Conservation (phyloP, 2,797 vertebrate species). For the Pogonophryne albipinna region DNA sequence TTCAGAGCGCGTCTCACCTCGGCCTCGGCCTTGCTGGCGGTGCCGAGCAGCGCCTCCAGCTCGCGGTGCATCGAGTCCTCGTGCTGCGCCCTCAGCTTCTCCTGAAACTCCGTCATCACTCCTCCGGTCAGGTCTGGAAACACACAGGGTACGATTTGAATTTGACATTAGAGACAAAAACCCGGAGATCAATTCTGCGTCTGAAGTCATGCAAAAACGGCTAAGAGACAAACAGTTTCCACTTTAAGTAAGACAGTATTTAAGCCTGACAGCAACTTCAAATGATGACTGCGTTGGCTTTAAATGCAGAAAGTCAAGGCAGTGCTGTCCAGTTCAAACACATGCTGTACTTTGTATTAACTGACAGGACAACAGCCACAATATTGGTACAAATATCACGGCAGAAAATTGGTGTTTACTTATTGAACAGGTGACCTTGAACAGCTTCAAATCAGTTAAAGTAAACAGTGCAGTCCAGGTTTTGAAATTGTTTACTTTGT, state of each 20-base stretch:
- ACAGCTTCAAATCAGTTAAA: background rate
- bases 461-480: background rate
- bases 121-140: slow-evolving; percentile 88
- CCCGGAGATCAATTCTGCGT: background rate
- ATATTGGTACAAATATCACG: background rate
- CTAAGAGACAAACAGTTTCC: background rate
- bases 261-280: background rate
- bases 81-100: slow-evolving; percentile 94
- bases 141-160: background rate
- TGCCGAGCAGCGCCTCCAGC: slow-evolving; percentile 90
- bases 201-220: too few species aligned
- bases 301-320: background rate
- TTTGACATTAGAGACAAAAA: background rate
- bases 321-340: background rate
- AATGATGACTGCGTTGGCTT: too few species aligned
- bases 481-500: background rate
- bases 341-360: background rate
- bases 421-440: background rate
- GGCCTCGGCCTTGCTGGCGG: slow-evolving; percentile 81
- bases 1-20: slow-evolving; percentile 83
- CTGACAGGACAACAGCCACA: background rate
- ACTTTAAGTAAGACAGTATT: background rate
- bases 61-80: slow-evolving; percentile 94
- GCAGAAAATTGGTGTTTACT: background rate
- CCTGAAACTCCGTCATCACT: slow-evolving; percentile 94